Percentiles rank a stretch among this genome's conserved stretches.
phyloP scores from a whole-genome alignment of 1,140 invertebrate species.

The Philotrypesis tridentata region DNA sequence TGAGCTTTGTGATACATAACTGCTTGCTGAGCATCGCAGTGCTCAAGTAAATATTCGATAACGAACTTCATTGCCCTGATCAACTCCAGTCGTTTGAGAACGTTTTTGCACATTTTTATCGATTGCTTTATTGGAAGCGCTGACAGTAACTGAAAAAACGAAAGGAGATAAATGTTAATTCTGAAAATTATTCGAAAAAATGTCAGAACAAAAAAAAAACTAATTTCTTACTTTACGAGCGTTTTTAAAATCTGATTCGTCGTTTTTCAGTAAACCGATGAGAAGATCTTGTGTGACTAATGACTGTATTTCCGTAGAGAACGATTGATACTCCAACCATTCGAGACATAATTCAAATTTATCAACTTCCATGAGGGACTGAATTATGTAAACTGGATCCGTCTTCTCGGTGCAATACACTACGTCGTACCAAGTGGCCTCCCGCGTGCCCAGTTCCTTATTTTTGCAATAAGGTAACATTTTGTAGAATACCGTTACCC shows the following conservation, averaged over 20 bases:
- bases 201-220: conserved; percentile 44
- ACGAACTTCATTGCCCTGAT: conserved; percentile 78
- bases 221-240: conserved; percentile 58
- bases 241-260: conserved; percentile 61
- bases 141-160: conserved; percentile 68
- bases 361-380: conserved; percentile 63
- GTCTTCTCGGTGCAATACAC: conserved; percentile 68
- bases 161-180: conserved; percentile 40
- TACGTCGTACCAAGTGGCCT: conserved; percentile 70
- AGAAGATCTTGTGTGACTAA: conserved; percentile 62
- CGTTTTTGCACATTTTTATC: conserved; percentile 76
- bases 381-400: conserved; percentile 61
- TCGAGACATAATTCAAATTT: conserved; percentile 78
- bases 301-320: conserved; percentile 65
- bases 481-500: conserved; percentile 70
- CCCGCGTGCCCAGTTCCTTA: conserved; percentile 55
- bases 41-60: conserved; percentile 75
- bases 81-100: conserved; percentile 78
- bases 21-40: conserved; percentile 67
- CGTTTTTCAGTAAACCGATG: conserved; percentile 62
- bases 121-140: conserved; percentile 74
- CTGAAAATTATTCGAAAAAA: conserved; percentile 23
- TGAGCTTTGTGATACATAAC: conserved; percentile 74
- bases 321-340: conserved; percentile 75
- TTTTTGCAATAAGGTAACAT: conserved; percentile 65